Evolutionary conservation across 35 echinoderm and acorn worm species (phyloP), one percentile per base, ranked within the genome.

Genomic region (Stichopus chloronotus): DNA sequence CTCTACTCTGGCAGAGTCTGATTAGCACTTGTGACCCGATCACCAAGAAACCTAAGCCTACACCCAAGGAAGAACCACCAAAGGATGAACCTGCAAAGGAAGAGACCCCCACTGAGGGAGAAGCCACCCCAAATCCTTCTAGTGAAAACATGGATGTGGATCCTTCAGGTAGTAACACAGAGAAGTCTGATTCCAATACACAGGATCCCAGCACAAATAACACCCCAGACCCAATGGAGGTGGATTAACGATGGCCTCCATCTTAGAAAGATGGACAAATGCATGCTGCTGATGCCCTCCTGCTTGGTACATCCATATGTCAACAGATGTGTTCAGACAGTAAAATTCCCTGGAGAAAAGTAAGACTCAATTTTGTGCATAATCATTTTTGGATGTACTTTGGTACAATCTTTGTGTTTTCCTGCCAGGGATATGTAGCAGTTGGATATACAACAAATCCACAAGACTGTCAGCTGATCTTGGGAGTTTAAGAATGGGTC

Each of bases 41-140:
- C 8, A 25, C 94, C 6, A 98, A 90, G 20, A 98, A 94, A 53
- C 91, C 97, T 52, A 98, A 98, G 78, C 97, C 97, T 52, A 98
- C 96, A 91, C 96, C 96, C 4, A 98, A 98, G 72, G 97, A 94
- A 68, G 97, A 98, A 82, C 97, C 97, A 9, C 97, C 97, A 17
- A 98, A 98, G 63, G 96, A 95, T 4, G 78, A 95, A 17, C 87
- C 58, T 8, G 23, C 91, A 6, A 93, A 94, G 76, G 68, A 88
- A 12, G 93, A 90, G 17, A 79, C 59, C 30, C 11, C 59, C 56
- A 61, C 94, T 87, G 76, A 60, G 87, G 25, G 88, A 65, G 68
- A 79, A 25, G 9, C 76, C 5, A 87, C 94, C 22, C 22, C 88
- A 13, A 83, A 72, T 6, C 25, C 59, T 9, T 86, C 63, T 22